Evolutionary conservation across 2,797 vertebrate genomes (phyloP).

Genomic region (Peromyscus attwateri): DNA sequence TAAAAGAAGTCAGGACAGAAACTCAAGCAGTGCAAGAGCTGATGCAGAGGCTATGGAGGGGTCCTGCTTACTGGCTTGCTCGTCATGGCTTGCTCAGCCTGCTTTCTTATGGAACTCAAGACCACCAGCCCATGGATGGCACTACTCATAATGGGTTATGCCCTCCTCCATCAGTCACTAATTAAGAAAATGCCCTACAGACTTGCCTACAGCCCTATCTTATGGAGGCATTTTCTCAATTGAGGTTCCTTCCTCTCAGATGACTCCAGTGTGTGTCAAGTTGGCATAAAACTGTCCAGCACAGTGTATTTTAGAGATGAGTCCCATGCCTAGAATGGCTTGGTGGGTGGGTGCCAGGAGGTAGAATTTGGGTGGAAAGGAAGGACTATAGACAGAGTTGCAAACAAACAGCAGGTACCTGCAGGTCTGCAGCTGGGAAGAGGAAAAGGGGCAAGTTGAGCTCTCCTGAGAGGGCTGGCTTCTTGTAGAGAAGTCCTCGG

Average conservation of each 20-base stretch:
- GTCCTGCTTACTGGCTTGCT: neutral
- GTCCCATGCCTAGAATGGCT: neutral
- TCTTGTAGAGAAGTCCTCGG: slow-evolving; percentile 25
- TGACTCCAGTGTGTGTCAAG: neutral
- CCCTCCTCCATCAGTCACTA: neutral
- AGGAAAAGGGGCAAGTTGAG: neutral
- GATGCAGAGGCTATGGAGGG: neutral
- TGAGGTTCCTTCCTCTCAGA: neutral
- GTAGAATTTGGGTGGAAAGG: neutral
- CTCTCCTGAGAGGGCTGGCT: neutral
- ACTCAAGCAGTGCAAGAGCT: neutral
- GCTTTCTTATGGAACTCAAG: neutral
- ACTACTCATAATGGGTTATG: neutral
- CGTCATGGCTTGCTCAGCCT: neutral
- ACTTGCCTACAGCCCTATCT: neutral
- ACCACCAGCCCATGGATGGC: neutral
- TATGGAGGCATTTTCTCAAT: neutral
- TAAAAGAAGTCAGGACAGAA: neutral
- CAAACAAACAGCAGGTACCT: neutral
- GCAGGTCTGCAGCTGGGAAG: neutral
- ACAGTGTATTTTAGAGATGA: neutral
- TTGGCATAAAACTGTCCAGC: neutral
- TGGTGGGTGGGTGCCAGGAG: neutral
- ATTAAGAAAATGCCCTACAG: neutral
- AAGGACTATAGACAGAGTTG: neutral